Evolutionary conservation across 2,888 invertebrate genomes (phyloP), one percentile per base, ranked within the genome.

Genomic region (Brachylomia viminalis): DNA sequence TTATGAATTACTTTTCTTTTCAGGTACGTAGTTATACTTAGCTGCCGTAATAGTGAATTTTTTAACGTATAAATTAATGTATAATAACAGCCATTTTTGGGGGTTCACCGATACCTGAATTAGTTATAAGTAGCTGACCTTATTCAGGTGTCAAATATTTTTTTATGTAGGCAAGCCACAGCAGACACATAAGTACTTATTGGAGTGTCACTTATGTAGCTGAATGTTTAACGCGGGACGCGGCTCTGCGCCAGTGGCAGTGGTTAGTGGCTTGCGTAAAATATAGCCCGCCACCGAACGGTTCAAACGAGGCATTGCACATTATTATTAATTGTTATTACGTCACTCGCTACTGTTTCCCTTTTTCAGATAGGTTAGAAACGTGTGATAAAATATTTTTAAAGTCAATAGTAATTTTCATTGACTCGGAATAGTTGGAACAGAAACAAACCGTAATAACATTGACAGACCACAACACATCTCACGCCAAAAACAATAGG

Each of bases 281-380:
- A 88, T 86, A 86, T 82, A 56, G 73, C 73, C 59, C 68, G 58
- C 70, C 71, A 65, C 68, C 68, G 42, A 66, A 65, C 64, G 52
- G 74, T 76, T 79, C 64, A 77, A 76, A 83, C 79, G 72, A 73
- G 54, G 70, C 83, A 71, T 82, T 72, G 75, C 68, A 79, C 66
- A 73, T 84, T 72, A 76, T 80, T 85, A 85, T 86, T 68, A 83
- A 77, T 74, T 73, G 70, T 77, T 82, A 82, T 73, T 77, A 72
- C 75, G 73, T 65, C 61, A 65, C 45, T 71, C 73, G 68, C 45
- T 66, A 52, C 38, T 15, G n/a, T 45, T 49, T 64, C 52, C 64
- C 71, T 73, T 79, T 79, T 83, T 42, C 64, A 69, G 47, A 67
- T 68, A 47, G 1, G 13, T 74, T 71, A 70, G 23, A 27, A 71